Percentiles rank a stretch among this genome's conserved stretches.
Evolutionary conservation across 2,888 invertebrate species (phyloP).

Genomic region (Drosophila hamatofila): DNA sequence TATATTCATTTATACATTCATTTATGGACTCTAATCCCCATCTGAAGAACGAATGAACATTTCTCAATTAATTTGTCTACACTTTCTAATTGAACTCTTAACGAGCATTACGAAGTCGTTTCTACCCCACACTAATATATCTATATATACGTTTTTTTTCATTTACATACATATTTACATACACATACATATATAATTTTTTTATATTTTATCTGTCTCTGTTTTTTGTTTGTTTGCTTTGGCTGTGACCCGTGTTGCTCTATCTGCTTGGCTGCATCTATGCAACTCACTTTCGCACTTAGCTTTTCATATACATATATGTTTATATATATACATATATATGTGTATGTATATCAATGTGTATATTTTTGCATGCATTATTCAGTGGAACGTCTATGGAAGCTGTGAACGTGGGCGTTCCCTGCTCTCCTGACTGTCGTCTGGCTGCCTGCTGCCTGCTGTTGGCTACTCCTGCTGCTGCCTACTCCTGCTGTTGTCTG

Average conservation of each 20-base stretch:
- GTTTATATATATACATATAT: not conserved
- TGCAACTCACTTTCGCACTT: conserved; percentile 81
- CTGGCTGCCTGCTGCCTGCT: conserved; percentile 45
- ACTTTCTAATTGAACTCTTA: not conserved
- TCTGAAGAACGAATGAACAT: not conserved
- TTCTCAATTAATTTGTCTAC: not conserved
- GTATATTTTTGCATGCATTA: conserved; percentile 64
- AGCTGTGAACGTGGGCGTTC: conserved; percentile 34
- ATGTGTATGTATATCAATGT: not conserved
- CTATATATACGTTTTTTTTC: not conserved
- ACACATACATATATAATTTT: too few species aligned
- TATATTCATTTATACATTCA: too few species aligned
- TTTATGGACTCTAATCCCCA: not conserved
- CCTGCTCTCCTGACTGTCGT: conserved; percentile 46
- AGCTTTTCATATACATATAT: conserved; percentile 29
- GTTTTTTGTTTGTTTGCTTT: conserved; percentile 40
- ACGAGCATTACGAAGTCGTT: not conserved
- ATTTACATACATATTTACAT: not conserved
- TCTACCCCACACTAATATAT: conserved; percentile 3
- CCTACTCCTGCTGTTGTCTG: conserved; percentile 25
- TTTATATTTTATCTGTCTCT: conserved; percentile 17
- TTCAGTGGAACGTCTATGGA: conserved; percentile 53
- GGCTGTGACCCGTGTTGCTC: conserved; percentile 73
- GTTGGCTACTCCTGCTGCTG: conserved; percentile 28
- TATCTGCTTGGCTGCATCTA: conserved; percentile 75